These are phyloP conservation scores for Andrena praecox DNA, from an alignment of 2,888 invertebrate genomes.

Conservation along the genomic window DNA sequence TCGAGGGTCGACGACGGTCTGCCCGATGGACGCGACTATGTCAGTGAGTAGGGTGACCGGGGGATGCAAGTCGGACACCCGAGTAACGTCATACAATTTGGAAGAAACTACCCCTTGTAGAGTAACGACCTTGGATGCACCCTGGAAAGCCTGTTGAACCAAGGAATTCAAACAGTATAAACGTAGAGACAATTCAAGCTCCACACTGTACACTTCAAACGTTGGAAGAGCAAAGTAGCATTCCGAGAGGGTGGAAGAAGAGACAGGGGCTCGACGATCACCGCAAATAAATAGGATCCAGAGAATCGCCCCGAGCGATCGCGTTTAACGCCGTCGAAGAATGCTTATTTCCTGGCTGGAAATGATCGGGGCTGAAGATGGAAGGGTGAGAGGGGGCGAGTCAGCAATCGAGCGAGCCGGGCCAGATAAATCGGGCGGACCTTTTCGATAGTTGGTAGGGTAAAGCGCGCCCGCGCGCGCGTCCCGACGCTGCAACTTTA, in stretches of 20 bases:
- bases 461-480: conserved; percentile 17
- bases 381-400: conserved; percentile 27
- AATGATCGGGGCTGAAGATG: conserved; percentile 10
- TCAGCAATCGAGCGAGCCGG: conserved; percentile 46
- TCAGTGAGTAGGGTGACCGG: no score
- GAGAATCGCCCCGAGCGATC: conserved; percentile 5
- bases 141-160: no score
- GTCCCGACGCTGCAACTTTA: conserved; percentile 65
- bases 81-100: no score
- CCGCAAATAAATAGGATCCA: conserved; percentile 8
- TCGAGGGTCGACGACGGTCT: no score
- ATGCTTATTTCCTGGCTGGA: conserved; percentile 40
- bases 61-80: no score
- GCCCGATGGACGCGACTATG: no score
- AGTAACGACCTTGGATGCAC: no score
- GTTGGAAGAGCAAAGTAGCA: not conserved
- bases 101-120: no score
- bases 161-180: no score
- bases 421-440: conserved; percentile 58
- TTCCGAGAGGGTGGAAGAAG: not conserved
- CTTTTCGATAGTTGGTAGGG: conserved; percentile 53
- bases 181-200: no score
- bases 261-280: not conserved
- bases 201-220: not conserved
- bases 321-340: conserved; percentile 36